Evolutionary conservation across 2,888 invertebrate genomes (phyloP).

Genomic region (Scaptomyza tumidula): DNA sequence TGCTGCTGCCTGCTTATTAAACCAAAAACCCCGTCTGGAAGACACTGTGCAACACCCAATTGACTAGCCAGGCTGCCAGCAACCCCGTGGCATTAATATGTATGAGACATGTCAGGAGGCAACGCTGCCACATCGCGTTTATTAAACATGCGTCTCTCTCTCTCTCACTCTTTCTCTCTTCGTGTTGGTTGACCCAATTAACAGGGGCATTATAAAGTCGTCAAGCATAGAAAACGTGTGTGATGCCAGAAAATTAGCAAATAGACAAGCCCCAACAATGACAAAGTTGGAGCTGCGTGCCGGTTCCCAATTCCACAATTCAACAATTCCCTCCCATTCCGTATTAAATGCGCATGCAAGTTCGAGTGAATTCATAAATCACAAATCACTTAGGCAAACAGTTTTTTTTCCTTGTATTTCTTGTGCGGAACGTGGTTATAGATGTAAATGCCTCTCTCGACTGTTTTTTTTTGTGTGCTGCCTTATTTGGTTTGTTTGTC

Average conservation of each 20-base stretch:
- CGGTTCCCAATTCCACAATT: not conserved
- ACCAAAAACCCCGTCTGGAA: not conserved
- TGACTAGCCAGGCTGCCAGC: constrained; percentile 9
- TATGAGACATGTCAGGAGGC: constrained; percentile 71
- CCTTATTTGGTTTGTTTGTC: constrained; percentile 4
- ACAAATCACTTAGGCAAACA: constrained; percentile 74
- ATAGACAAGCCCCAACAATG: constrained; percentile 50
- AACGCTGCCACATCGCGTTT: constrained; percentile 76
- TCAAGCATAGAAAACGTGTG: constrained; percentile 58
- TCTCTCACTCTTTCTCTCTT: constrained; percentile 11
- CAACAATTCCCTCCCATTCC: not conserved
- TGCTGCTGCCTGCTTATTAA: constrained; percentile 9
- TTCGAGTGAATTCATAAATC: constrained; percentile 74
- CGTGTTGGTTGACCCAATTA: constrained; percentile 70
- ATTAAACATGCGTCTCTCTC: constrained; percentile 52
- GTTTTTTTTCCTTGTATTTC: constrained; percentile 5
- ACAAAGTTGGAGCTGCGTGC: constrained; percentile 6
- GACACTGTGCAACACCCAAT: constrained; percentile 49
- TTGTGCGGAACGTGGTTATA: constrained; percentile 20
- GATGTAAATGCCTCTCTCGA: constrained; percentile 31
- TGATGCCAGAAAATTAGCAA: constrained; percentile 66
- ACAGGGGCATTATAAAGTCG: constrained; percentile 65
- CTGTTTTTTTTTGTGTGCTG: constrained; percentile 5
- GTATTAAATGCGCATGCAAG: constrained; percentile 69
- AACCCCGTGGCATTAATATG: constrained; percentile 63